phyloP scores from a whole-genome alignment of 1,140 invertebrate species.

The Drosophila pseudoananassae region DNA sequence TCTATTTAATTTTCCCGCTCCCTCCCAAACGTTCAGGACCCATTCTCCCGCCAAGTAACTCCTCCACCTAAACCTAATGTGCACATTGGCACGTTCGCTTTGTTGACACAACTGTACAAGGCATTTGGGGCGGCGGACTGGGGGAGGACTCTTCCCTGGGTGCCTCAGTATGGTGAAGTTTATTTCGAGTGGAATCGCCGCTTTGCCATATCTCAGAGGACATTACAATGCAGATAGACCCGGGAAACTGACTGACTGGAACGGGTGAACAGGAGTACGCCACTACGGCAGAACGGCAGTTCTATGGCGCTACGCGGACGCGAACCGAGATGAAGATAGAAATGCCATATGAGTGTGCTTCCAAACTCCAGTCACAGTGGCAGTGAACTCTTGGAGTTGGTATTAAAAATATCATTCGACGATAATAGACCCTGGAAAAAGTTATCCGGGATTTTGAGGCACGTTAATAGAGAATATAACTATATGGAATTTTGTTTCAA shows the following conservation, averaged over 20 bases:
- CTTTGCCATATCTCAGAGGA: slow-evolving; percentile 77
- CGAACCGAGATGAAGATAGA: slow-evolving; percentile 27
- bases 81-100: slow-evolving; percentile 79
- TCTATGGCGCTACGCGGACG: not conserved
- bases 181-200: slow-evolving; percentile 80
- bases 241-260: slow-evolving; percentile 60
- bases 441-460: too few relatives aligned
- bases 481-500: too few relatives aligned
- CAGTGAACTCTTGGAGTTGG: not conserved
- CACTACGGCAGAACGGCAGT: slow-evolving; percentile 11
- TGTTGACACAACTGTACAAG: slow-evolving; percentile 79
- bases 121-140: not conserved
- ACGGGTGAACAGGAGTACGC: slow-evolving; percentile 19
- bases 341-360: slow-evolving; percentile 17
- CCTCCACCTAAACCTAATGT: slow-evolving; percentile 70
- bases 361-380: slow-evolving; percentile 9
- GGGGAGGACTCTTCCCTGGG: not conserved
- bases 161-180: slow-evolving; percentile 55
- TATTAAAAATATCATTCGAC: too few relatives aligned
- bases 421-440: too few relatives aligned
- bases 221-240: slow-evolving; percentile 79
- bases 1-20: slow-evolving; percentile 72
- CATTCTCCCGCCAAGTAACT: slow-evolving; percentile 12
- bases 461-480: too few relatives aligned
- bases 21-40: not conserved